Evolutionary conservation across 2,797 vertebrate species (phyloP).

Genomic region (Halcyon smyrnensis): DNA sequence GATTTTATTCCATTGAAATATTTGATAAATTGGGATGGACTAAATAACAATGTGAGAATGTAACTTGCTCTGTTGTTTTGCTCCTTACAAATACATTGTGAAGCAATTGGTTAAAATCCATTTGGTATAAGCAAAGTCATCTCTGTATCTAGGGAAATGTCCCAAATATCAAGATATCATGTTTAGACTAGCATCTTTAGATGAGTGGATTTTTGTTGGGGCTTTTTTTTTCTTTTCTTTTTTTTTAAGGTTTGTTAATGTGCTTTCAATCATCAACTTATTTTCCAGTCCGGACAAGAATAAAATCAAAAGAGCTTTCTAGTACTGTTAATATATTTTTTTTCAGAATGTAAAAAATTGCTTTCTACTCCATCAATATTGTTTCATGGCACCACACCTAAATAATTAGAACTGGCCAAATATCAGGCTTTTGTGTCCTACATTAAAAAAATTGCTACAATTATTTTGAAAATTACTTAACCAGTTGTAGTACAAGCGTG

Average conservation of each 20-base stretch:
- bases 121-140: neutral
- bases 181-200: neutral
- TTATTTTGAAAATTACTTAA: neutral
- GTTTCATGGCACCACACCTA: neutral
- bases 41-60: neutral
- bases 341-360: neutral
- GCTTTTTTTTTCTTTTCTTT: neutral
- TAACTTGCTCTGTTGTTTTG: neutral
- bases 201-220: neutral
- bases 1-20: neutral
- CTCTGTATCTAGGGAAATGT: neutral
- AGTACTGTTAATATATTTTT: neutral
- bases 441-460: neutral
- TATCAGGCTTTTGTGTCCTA: neutral
- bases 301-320: neutral
- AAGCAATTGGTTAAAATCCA: neutral
- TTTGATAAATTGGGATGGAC: neutral
- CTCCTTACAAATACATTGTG: neutral
- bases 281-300: neutral
- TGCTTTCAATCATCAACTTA: neutral
- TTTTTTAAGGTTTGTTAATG: neutral
- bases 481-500: neutral
- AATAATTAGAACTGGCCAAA: neutral
- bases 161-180: neutral
- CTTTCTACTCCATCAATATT: neutral